Conservation (phyloP, 2,888 invertebrate genomes). For the Abrostola tripartita region DNA sequence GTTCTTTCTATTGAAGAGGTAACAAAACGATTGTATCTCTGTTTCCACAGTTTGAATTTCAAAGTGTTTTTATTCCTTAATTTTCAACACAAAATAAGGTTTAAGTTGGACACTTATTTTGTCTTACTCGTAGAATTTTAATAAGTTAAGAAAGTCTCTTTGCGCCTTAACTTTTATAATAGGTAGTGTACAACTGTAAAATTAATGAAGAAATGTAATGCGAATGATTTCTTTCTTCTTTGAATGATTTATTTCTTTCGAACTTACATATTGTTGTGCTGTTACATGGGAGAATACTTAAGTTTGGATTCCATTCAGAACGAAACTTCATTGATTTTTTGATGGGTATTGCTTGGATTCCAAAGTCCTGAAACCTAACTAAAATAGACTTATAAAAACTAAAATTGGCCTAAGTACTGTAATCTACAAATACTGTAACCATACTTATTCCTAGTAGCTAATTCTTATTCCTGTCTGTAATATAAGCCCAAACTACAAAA, state of each 20-base stretch:
- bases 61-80: neutral
- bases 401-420: too few species aligned
- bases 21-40: conserved; percentile 12
- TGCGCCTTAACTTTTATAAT: neutral
- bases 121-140: neutral
- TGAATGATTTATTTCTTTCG: too few species aligned
- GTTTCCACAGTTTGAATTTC: conserved; percentile 9
- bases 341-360: conserved; percentile 21
- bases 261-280: too few species aligned
- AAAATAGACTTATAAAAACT: too few species aligned
- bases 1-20: conserved; percentile 40
- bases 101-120: neutral
- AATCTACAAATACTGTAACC: too few species aligned
- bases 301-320: too few species aligned
- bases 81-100: neutral
- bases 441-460: too few species aligned
- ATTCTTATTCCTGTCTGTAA: too few species aligned
- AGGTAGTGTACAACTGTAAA: neutral
- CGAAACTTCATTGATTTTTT: conserved; percentile 11
- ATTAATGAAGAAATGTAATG: neutral
- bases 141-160: neutral
- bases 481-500: too few species aligned
- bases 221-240: neutral
- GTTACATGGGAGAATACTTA: too few species aligned
- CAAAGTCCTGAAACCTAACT: too few species aligned